Base-by-base conservation (phyloP, 2,113 vertebrate genomes). In the Emydocephalus ijimae region DNA sequence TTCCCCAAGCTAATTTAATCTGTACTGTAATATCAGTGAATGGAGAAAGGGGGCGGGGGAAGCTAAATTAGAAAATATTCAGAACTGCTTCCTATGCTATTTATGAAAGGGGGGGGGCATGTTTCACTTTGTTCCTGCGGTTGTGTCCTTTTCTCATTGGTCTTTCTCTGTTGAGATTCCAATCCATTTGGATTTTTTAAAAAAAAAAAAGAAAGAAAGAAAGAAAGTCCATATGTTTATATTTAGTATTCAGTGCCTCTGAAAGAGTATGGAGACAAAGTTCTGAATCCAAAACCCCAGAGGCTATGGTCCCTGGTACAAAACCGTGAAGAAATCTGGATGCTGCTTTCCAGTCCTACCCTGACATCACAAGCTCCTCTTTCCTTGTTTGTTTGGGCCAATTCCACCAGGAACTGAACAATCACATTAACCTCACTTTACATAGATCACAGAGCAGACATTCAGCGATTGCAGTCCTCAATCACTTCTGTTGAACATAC, bases 321-420 rank as follows among this genome's bases (percentile, higher is more conserved):
- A 54, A 88, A 54, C 55, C 10, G 15, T 21, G 34, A 34, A 89
- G n/a, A 64, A 26, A 57, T 43, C 48, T 74, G 86, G 61, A 43
- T 69, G 74, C n/a, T 69, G 45, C n/a, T 64, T n/a, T 45, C 39
- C 20, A 12, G 5, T 26, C 43, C 52, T 43, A 5, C 34, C 50
- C 12, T 74, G 26, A 24, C n/a, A 43, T 20, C 26, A 55, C 23
- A 43, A 39, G 85, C 43, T 43, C 59, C 45, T 15, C 23, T 90
- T 57, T 81, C 88, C 88, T 64, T 43, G 57, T 56, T 90, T 90
- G 59, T 57, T 43, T n/a, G 55, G 81, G 74, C 45, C 88, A 54
- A 26, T 93, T 90, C 97, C 91, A 98, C 95, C n/a, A 98, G 98
- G 74, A 94, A 87, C 81, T 89, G 52, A 20, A 89, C 69, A 85